Base-by-base conservation (phyloP, 2,797 vertebrate genomes). In the Ptychobarbus kaznakovi region DNA sequence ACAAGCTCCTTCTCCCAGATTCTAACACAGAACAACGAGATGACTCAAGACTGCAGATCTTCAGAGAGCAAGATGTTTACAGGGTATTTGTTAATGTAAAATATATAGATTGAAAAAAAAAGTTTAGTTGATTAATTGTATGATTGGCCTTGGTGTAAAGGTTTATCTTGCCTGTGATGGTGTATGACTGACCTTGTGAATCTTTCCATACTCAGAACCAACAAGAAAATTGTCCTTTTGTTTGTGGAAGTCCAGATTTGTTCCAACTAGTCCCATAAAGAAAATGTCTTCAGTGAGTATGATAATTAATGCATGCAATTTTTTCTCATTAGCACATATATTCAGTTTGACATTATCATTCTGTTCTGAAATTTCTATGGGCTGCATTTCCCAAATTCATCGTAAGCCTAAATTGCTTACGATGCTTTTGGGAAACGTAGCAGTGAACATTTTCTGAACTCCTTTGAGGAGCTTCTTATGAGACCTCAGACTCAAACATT, bases 131-230 rank as follows among this genome's bases (percentile, higher is more conserved):
- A 56, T 44, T 25, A 22, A 44, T 3, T 25, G 38, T 72, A 44
- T 42, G 44, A 51, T 28, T 12, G 49, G 25, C 32, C 49, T 53
- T 75, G 35, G 20, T 40, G 6, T 49, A 58, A 25, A 56, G 44
- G 2, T 35, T 42, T 15, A 53, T 70, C 11, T 25, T 74, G 53
- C 18, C 13, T 74, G 40, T 66, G 46, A 68, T 18, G 20, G 4
- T 22, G 11, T 2, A 28, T 13, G 16, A 86, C 92, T 89, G 93
- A 99, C 98, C 96, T 99, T 99, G 92, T 99, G 96, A 92, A 99
- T 98, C 91, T 96, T 98, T 11, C 97, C 98, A 28, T 97, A 96
- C 87, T 97, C 96, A 0, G 98, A 99, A 84, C 97, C 98, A 88
- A 98, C 95, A 0, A 99, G 94, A 91, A 97, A 99, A 89, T 98